Base-by-base conservation (phyloP, 1,140 invertebrate species). In the Eciton burchellii region DNA sequence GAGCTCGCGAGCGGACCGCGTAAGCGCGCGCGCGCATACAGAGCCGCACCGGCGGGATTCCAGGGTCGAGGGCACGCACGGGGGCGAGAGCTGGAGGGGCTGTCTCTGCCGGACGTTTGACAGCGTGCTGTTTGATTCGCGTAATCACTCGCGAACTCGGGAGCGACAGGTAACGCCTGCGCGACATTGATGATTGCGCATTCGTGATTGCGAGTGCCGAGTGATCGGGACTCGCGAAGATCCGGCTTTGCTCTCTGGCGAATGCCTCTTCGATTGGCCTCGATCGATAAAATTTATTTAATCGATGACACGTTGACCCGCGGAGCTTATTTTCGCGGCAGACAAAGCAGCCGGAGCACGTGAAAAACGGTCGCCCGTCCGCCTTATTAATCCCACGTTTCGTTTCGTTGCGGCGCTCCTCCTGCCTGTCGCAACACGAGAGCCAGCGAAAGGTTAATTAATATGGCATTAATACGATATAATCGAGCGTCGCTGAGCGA, bases 1-100 rank as follows among this genome's bases (percentile, higher is more conserved):
- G 93, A 93, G 90, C 90, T 91, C 89, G 84, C 88, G 88, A 88
- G 84, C 85, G 89, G 86, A 84, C 84, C 63, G 72, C 70, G 79
- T 81, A 84, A 74, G 82, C 62, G 82, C 66, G 68, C 73, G 73
- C 81, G 54, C 24, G 41, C 68, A 59, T 81, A 57, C 12, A 47
- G 41, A 4, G 26, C 24, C 21, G 14, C 14, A 19, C 24, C 26
- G 16, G 29, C 68, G 45, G 59, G 84, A 74, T 85, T 83, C 59
- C 81, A 83, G 71, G 85, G 82, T 84, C 62, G 82, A 60, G 56
- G 45, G 47, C 45, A 57, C 57, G 43, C 35, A n/a, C 24, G 68
- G 63, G 21, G 45, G 43, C 26, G 43, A 24, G 21, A 5, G n/a
- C 9, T n/a, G 11, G 35, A 59, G 4, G n/a, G n/a, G n/a, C n/a